Base-by-base conservation (phyloP, 2,797 vertebrate species). In the Pygocentrus nattereri region DNA sequence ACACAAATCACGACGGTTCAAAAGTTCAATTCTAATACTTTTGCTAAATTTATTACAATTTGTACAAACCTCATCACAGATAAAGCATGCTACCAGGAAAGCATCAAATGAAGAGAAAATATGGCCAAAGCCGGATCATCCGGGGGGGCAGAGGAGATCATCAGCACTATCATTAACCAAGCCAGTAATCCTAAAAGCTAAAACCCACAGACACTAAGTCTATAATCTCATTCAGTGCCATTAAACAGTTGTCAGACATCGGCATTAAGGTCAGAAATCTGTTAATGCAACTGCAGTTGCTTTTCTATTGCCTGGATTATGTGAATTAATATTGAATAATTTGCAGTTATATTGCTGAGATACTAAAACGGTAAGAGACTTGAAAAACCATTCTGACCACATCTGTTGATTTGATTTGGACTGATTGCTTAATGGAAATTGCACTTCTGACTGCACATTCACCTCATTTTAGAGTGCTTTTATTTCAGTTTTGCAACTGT, bases 101-200 rank as follows among this genome's bases (percentile, higher is more conserved):
- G 2, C 34, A 34, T 34, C 19, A 52, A 76, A 83, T 85, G 89
- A 85, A 91, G 81, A 82, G 84, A 85, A 87, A 89, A 85, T 88
- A 87, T 79, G 84, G 84, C 86, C 90, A 92, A 92, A 94, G 88
- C 91, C 91, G 92, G 30, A 64, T 64, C 92, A 94, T 94, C 91
- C 92, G 72, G 85, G 88, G 1, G 27, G n/a, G n/a, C n/a, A 89
- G 91, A 88, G 83, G 86, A 86, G 87, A 92, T 94, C 93, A 95
- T 90, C 87, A 93, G 95, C 88, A 89, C 88, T 94, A 96, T 96
- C 95, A 95, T 93, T 95, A 93, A 95, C 94, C 94, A 96, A 95
- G 93, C 94, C 94, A 88, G 93, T 97, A 97, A 97, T 95, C 95
- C 95, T 84, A 92, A 97, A 95, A 96, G 95, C 95, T 95, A 92